phyloP scores from a whole-genome alignment of 2,888 invertebrate species.

The Cyaniris semiargus region DNA sequence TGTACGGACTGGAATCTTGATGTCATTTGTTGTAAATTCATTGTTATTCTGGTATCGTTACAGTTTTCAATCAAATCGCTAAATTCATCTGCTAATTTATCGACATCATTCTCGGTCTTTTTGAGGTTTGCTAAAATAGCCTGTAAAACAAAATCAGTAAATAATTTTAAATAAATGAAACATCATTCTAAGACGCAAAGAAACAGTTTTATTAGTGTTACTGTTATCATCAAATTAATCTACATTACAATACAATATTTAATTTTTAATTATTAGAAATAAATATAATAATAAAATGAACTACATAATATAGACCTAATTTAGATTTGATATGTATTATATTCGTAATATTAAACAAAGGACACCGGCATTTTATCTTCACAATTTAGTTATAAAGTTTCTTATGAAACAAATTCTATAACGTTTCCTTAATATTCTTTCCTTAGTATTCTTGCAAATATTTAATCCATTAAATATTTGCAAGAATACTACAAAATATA shows the following conservation, averaged over 20 bases:
- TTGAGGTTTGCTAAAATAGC: conserved; percentile 87
- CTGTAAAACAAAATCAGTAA: conserved; percentile 66
- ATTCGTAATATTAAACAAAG: background rate
- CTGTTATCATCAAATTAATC: background rate
- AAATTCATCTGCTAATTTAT: conserved; percentile 91
- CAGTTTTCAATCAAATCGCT: conserved; percentile 91
- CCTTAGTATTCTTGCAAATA: too few relatives aligned
- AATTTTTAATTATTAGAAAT: conserved; percentile 58
- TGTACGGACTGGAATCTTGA: conserved; percentile 95
- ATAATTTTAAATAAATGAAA: conserved; percentile 30
- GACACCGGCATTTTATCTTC: background rate
- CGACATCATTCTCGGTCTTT: conserved; percentile 92
- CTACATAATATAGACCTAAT: background rate
- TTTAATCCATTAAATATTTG: too few relatives aligned
- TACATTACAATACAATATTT: conserved; percentile 60
- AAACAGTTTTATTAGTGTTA: background rate
- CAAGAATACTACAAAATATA: too few relatives aligned
- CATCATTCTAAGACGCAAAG: background rate
- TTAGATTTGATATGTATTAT: background rate
- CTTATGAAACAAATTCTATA: too few relatives aligned
- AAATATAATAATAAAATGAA: background rate
- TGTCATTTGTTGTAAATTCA: conserved; percentile 93
- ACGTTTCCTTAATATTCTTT: too few relatives aligned
- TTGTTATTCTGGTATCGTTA: conserved; percentile 92
- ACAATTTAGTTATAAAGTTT: background rate